Evolutionary conservation across 2,888 invertebrate genomes (phyloP), one percentile per base, ranked within the genome.

Genomic region (Papilio protenor): DNA sequence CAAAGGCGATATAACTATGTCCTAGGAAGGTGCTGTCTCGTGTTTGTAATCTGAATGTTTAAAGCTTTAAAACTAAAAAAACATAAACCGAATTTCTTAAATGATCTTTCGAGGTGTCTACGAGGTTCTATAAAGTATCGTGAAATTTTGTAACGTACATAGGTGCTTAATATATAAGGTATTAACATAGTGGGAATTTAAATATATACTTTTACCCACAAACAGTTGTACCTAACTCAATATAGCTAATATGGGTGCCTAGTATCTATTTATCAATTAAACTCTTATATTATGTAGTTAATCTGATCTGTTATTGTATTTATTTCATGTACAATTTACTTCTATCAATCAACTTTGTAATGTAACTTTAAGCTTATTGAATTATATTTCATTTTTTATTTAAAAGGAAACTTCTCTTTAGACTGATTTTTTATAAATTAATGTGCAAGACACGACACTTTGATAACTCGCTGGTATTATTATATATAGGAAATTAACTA

Each of bases 11-110:
- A 87, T 86, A 55, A 86, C 82, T 86, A 89, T 88, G 89, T 91
- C 88, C 91, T 87, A 86, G 88, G 86, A 89, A 91, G 93, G 93
- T 94, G 93, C 92, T 94, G 91, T 90, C 86, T 85, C 85, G 86
- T 83, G 87, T 89, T 87, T 88, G 85, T 89, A 86, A 85, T 87
- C 87, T 79, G 80, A 64, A 69, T 82, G 83, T 89, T 87, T 40
- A 87, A 88, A 91, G 91, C 90, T 91, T 92, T 92, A 93, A 91
- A 85, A 82, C 84, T 85, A 23, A 79, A 79, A 86, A 84, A 81
- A 84, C 85, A 84, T 81, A 89, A 91, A 87, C 88, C 88, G 87
- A 90, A 89, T 89, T 90, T 78, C 47, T 18, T 75, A 73, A 75
- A 33, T 59, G 75, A 75, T 73, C 72, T 76, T 64, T 70, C 59